phyloP scores from a whole-genome alignment of 2,888 invertebrate genomes.

The Drosophila rubida region DNA sequence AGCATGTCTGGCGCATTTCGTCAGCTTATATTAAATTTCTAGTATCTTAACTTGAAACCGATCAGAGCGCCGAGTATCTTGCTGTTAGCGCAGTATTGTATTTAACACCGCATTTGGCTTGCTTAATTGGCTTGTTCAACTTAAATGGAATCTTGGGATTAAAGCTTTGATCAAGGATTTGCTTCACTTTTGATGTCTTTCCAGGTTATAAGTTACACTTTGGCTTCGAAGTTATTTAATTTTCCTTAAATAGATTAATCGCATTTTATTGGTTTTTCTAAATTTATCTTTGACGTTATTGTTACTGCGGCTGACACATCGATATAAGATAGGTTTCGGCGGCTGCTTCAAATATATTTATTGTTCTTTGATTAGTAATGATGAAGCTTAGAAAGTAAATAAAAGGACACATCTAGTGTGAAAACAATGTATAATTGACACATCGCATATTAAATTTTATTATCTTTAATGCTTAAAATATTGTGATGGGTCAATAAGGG shows the following conservation, averaged over 20 bases:
- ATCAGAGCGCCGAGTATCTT: slow-evolving; percentile 12
- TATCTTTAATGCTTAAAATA: too few relatives aligned
- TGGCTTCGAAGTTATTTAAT: slow-evolving; percentile 43
- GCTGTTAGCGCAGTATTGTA: slow-evolving; percentile 45
- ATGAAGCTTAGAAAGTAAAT: too few relatives aligned
- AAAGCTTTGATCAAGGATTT: slow-evolving; percentile 74
- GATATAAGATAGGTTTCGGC: too few relatives aligned
- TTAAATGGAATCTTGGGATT: slow-evolving; percentile 75
- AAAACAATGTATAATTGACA: too few relatives aligned
- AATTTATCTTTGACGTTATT: too few relatives aligned
- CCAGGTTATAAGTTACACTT: slow-evolving; percentile 45
- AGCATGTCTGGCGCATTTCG: slow-evolving; percentile 59
- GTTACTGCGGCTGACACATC: too few relatives aligned
- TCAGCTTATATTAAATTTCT: slow-evolving; percentile 68
- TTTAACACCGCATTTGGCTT: slow-evolving; percentile 73
- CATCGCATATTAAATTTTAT: too few relatives aligned
- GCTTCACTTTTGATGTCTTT: slow-evolving; percentile 69
- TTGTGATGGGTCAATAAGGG: too few relatives aligned
- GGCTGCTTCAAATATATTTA: too few relatives aligned
- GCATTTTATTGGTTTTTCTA: slow-evolving; percentile 59
- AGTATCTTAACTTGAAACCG: slow-evolving; percentile 42
- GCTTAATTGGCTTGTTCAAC: slow-evolving; percentile 72
- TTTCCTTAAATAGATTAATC: slow-evolving; percentile 69
- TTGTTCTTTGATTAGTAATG: too few relatives aligned
- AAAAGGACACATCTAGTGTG: too few relatives aligned